Percentiles rank a stretch among this genome's conserved stretches.
phyloP scores from a whole-genome alignment of 1,140 invertebrate genomes.

The Drosophila ironensis region DNA sequence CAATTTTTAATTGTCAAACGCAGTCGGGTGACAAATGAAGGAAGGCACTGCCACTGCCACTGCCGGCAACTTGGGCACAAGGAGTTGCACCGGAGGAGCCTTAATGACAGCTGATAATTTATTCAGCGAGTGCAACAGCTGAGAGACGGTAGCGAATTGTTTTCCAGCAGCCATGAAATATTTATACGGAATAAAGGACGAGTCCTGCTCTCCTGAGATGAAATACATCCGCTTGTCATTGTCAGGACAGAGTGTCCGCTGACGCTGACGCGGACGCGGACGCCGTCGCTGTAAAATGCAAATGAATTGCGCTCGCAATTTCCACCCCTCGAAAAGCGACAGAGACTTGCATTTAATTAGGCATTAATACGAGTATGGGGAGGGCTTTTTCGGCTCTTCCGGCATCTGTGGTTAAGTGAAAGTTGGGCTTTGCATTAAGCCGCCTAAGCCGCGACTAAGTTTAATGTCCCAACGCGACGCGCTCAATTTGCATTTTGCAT shows the following conservation, averaged over 20 bases:
- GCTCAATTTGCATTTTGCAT: slow-evolving; percentile 67
- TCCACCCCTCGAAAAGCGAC: slow-evolving; percentile 19
- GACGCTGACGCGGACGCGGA: no score
- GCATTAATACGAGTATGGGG: slow-evolving; percentile 51
- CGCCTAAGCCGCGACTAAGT: slow-evolving; percentile 62
- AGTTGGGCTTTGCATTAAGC: slow-evolving; percentile 63
- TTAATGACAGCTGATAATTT: slow-evolving; percentile 77
- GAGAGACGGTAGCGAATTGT: slow-evolving; percentile 65
- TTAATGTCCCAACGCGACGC: slow-evolving; percentile 47
- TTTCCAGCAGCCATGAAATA: slow-evolving; percentile 60
- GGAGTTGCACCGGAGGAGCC: slow-evolving; percentile 39
- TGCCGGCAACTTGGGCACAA: neutral
- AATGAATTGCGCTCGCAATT: slow-evolving; percentile 57
- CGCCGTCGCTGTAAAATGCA: slow-evolving; percentile 74
- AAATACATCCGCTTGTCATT: slow-evolving; percentile 76
- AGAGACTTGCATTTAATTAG: slow-evolving; percentile 71
- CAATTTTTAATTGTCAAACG: slow-evolving; percentile 77
- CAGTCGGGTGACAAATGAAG: slow-evolving; percentile 72
- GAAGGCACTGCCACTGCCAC: no score
- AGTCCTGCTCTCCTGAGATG: slow-evolving; percentile 40
- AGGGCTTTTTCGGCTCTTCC: slow-evolving; percentile 16
- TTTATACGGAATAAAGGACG: slow-evolving; percentile 45
- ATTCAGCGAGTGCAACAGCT: slow-evolving; percentile 74
- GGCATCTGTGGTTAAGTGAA: slow-evolving; percentile 69
- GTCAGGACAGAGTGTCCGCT: slow-evolving; percentile 39